Percentiles rank a stretch among this genome's conserved stretches.
These are phyloP conservation scores for Remorina albescens DNA, from an alignment of 2,797 vertebrate genomes.

Conservation along the genomic window DNA sequence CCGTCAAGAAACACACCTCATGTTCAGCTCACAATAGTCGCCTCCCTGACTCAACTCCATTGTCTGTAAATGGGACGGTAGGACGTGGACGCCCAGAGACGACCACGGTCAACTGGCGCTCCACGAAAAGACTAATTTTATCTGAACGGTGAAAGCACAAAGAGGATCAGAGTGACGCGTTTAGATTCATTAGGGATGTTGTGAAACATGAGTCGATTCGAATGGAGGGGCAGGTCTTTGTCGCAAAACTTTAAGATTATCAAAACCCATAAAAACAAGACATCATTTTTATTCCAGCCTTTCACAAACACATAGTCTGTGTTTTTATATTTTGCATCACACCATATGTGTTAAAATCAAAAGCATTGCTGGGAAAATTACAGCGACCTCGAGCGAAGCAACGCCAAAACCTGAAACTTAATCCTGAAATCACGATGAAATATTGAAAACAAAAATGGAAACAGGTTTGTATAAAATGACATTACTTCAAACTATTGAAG, in stretches of 20 bases:
- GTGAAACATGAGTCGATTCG: not conserved
- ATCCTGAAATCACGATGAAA: not conserved
- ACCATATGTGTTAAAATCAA: not conserved
- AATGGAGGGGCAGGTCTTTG: not conserved
- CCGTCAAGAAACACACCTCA: not conserved
- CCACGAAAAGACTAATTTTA: not conserved
- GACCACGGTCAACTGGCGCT: not conserved
- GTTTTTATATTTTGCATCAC: not conserved
- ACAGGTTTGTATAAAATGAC: no score
- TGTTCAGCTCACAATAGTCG: conserved; percentile 17
- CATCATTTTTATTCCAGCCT: no score
- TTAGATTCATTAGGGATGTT: not conserved
- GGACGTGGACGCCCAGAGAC: not conserved
- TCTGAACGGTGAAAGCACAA: not conserved
- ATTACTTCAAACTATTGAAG: not conserved
- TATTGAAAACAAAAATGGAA: not conserved
- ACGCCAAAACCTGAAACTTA: no score
- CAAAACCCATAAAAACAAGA: no score
- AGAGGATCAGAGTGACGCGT: not conserved
- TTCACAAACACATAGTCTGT: no score
- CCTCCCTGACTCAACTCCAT: conserved; percentile 32
- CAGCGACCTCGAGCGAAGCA: no score
- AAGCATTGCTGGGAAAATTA: not conserved
- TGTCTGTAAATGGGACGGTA: conserved; percentile 13
- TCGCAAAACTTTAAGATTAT: no score